A percentile compares a stretch with the other conserved stretches of the same genome.
These are phyloP conservation scores for Timema podura DNA, from an alignment of 2,888 invertebrate genomes.

Conservation along the genomic window DNA sequence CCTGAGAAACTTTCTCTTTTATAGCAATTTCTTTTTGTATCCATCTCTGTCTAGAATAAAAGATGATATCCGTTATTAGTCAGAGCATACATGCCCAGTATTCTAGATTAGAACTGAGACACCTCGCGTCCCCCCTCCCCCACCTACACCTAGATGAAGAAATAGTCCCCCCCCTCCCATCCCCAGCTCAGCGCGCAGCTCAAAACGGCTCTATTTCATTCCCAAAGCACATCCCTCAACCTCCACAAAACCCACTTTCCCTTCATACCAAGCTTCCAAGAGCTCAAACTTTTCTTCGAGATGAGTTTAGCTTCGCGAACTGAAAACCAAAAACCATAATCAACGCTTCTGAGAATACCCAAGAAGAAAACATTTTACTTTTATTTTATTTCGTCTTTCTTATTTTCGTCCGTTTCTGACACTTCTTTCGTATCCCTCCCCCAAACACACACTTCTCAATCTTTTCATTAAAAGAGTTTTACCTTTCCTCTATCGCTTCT, in stretches of 20 bases:
- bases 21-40: too few relatives aligned
- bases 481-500: background rate
- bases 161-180: background rate
- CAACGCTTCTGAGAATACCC: background rate
- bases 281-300: background rate
- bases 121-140: background rate
- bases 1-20: too few relatives aligned
- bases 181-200: background rate
- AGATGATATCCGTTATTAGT: constrained; percentile 11
- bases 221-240: constrained; percentile 23
- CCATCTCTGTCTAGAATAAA: too few relatives aligned
- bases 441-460: background rate
- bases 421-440: background rate
- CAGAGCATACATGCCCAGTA: constrained; percentile 6
- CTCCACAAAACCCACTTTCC: too few relatives aligned
- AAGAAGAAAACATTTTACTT: constrained; percentile 7
- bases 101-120: background rate
- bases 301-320: constrained; percentile 16
- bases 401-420: background rate
- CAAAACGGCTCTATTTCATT: constrained; percentile 18
- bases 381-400: constrained; percentile 10
- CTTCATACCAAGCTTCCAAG: background rate
- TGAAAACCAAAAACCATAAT: constrained; percentile 17
- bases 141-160: too few relatives aligned
- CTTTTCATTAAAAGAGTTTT: constrained; percentile 7